phyloP scores from a whole-genome alignment of 2,888 invertebrate genomes.

The Halictus ligatus region DNA sequence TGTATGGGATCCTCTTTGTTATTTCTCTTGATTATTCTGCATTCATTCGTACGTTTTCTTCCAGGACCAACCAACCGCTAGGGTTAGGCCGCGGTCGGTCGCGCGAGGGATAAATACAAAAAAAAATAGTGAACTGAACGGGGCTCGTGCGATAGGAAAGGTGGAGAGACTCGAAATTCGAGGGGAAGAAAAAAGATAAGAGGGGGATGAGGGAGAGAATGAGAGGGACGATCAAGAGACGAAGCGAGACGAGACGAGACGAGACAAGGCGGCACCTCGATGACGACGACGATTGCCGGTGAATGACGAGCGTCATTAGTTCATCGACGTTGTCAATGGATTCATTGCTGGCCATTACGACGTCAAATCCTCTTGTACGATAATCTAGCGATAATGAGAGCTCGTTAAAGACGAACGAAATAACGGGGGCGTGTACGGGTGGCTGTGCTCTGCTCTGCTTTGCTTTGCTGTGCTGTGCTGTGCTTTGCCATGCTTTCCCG shows the following conservation, averaged over 20 bases:
- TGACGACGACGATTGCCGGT: slow-evolving; percentile 71
- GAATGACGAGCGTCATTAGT: slow-evolving; percentile 78
- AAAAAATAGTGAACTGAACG: not conserved
- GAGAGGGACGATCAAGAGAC: slow-evolving; percentile 26
- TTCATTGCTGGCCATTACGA: slow-evolving; percentile 78
- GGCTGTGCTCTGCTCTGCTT: not conserved
- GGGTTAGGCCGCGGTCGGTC: not conserved
- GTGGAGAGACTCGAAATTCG: not conserved
- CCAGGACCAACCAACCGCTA: not conserved
- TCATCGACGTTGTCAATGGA: slow-evolving; percentile 79
- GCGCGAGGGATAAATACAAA: not conserved
- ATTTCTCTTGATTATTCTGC: not conserved
- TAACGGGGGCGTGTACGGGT: slow-evolving; percentile 63
- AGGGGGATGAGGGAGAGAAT: not conserved
- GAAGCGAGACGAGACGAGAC: slow-evolving; percentile 17
- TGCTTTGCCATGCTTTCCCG: not conserved
- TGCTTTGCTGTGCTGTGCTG: not conserved
- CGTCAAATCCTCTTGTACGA: slow-evolving; percentile 79
- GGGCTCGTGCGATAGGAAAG: not conserved
- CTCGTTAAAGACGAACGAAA: slow-evolving; percentile 74
- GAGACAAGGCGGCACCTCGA: slow-evolving; percentile 44
- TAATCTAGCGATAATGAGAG: slow-evolving; percentile 82
- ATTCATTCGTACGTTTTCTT: not conserved
- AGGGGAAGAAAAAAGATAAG: not conserved
- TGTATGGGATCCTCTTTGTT: too few relatives aligned